Evolutionary conservation across 2,888 invertebrate species (phyloP).

Genomic region (Sialis fuliginosa): DNA sequence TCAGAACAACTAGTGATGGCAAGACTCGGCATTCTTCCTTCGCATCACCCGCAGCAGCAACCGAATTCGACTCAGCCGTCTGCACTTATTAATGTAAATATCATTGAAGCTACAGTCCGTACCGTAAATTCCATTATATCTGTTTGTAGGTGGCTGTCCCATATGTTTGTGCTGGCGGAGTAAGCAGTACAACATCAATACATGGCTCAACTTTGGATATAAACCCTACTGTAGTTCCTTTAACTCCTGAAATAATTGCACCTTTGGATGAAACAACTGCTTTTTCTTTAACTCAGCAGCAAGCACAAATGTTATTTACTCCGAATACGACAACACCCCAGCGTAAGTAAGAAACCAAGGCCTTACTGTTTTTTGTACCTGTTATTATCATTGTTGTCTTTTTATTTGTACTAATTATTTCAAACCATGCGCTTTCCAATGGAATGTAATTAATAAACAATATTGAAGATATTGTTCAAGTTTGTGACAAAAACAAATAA

Average conservation of each 20-base stretch:
- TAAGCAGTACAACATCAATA: slow-evolving; percentile 22
- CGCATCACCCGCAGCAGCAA: slow-evolving; percentile 13
- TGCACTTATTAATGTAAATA: slow-evolving; percentile 16
- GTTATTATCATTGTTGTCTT: too few species aligned
- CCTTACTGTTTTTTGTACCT: too few species aligned
- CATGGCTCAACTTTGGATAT: slow-evolving; percentile 13
- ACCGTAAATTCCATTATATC: background rate
- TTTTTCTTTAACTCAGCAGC: slow-evolving; percentile 18
- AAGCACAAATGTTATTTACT: slow-evolving; percentile 19
- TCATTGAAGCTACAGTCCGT: too few species aligned
- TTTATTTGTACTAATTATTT: too few species aligned
- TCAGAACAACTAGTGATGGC: slow-evolving; percentile 77
- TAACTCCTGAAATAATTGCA: slow-evolving; percentile 9
- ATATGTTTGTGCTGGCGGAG: slow-evolving; percentile 18
- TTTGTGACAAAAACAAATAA: too few species aligned
- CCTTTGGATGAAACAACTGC: slow-evolving; percentile 12
- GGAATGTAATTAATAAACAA: too few species aligned
- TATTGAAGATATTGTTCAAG: too few species aligned
- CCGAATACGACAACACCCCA: slow-evolving; percentile 6
- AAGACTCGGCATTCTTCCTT: slow-evolving; percentile 48
- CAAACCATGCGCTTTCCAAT: too few species aligned
- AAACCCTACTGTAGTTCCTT: slow-evolving; percentile 12
- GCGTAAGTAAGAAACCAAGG: background rate
- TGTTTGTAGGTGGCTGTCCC: slow-evolving; percentile 16
- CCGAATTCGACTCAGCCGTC: slow-evolving; percentile 5